Conservation (phyloP, 1,140 invertebrate genomes). For the Stegodyphus mimosarum region DNA sequence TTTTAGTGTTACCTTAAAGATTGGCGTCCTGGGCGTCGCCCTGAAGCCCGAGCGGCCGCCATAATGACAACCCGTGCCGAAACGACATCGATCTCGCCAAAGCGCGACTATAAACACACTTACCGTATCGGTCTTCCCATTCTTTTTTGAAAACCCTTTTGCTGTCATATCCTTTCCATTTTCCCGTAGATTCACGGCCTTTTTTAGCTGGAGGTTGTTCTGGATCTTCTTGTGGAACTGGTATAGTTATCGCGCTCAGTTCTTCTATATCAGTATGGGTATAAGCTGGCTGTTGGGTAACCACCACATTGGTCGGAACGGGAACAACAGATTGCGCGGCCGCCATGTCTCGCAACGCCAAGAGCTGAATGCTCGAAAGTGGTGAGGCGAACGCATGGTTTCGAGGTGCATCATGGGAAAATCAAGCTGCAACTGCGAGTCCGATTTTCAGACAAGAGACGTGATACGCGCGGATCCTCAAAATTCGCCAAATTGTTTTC, state of each 20-base stretch:
- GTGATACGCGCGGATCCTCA: constrained; percentile 20
- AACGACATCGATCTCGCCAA: constrained; percentile 57
- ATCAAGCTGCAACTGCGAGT: background rate
- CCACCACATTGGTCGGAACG: constrained; percentile 45
- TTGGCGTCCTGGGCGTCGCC: constrained; percentile 60
- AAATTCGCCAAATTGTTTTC: constrained; percentile 59
- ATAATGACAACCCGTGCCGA: constrained; percentile 48
- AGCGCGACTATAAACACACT: constrained; percentile 8
- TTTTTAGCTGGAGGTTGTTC: constrained; percentile 43
- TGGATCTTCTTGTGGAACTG: constrained; percentile 34
- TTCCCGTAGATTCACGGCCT: constrained; percentile 48
- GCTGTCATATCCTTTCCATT: constrained; percentile 57
- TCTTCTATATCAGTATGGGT: constrained; percentile 38
- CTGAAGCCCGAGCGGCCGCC: constrained; percentile 56
- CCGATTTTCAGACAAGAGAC: constrained; percentile 2
- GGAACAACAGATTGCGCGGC: constrained; percentile 48
- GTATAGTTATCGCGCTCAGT: constrained; percentile 13
- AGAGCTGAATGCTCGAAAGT: constrained; percentile 46
- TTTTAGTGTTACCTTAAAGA: constrained; percentile 61
- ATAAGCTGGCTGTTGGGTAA: constrained; percentile 46
- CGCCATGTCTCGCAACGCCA: constrained; percentile 48
- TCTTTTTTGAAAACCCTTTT: constrained; percentile 54
- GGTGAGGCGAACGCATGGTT: constrained; percentile 30
- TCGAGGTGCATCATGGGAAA: constrained; percentile 37
- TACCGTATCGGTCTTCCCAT: constrained; percentile 49